phyloP scores from a whole-genome alignment of 2,113 vertebrate species.

The Campylomormyrus numenius region DNA sequence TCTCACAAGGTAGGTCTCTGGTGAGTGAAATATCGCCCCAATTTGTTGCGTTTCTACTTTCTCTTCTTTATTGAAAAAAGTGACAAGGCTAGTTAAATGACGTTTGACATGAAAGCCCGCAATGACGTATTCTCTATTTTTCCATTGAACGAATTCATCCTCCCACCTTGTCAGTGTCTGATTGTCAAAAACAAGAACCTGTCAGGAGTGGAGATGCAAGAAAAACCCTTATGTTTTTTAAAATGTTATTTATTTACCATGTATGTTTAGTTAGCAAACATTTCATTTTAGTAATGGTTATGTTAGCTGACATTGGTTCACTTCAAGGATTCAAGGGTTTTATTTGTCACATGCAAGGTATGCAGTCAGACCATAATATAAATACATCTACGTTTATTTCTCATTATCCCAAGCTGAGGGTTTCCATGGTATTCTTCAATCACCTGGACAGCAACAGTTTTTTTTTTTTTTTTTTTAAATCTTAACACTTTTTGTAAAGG shows the following conservation, averaged over 20 bases:
- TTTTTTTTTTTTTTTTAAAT: not conserved
- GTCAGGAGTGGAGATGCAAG: not conserved
- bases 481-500: not conserved
- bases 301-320: not conserved
- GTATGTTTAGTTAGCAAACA: not conserved
- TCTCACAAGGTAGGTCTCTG: constrained; percentile 24
- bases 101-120: not conserved
- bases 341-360: not conserved
- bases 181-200: not conserved
- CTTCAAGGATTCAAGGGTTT: not conserved
- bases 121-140: not conserved
- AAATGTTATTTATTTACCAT: not conserved
- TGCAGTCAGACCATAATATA: not conserved
- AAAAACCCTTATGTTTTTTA: not conserved
- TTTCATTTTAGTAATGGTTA: not conserved
- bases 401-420: not conserved
- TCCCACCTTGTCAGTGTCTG: not conserved
- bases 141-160: not conserved
- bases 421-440: not conserved
- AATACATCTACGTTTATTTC: not conserved
- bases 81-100: constrained; percentile 15
- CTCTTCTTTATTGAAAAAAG: constrained; percentile 22
- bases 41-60: constrained; percentile 22
- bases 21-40: constrained; percentile 38
- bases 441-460: not conserved